Base-by-base conservation (phyloP, 1,140 invertebrate species). In the Macrosteles quadrilineatus region DNA sequence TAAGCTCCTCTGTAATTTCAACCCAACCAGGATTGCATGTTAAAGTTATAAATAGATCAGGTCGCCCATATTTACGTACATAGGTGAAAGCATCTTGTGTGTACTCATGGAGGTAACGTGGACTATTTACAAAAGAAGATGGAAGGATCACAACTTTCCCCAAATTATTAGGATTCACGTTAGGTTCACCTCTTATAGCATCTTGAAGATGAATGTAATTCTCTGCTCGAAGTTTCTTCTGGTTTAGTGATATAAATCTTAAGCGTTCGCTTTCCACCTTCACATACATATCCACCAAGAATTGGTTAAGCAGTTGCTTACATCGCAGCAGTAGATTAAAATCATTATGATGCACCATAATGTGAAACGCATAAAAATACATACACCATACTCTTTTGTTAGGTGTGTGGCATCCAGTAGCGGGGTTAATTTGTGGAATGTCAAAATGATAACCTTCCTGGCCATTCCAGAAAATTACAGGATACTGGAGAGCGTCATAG, bases 181-280 rank as follows among this genome's bases (percentile, higher is more conserved):
- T 50, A 2, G 0, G 45, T 70, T 79, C 70, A 12, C 27, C 59
- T 53, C 63, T 57, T 27, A 77, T 43, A n/a, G 75, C 76, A 78
- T 82, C 73, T 71, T 74, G 75, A 30, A 85, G 73, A 70, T 81
- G 80, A 67, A 81, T 76, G 71, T 85, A 85, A 23, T 79, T 72
- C 72, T 85, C 82, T 29, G 76, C 75, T 68, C 81, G 74, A 17
- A 86, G 73, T 73, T 82, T 78, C 19, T 65, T 75, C 76, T 86
- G 83, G 76, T 85, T 81, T 6, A 75, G 73, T 68, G 76, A 45
- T 25, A 83, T 79, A 70, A 73, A 84, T 32, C 72, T 68, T 11
- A 82, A 73, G 57, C 81, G 72, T 75, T 82, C 79, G 50, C 72
- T 80, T 78, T 84, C 82, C 57, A 85, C 79, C 79, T 84, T 85